Evolutionary conservation across 1,140 invertebrate genomes (phyloP).

Genomic region (Orussus abietinus): DNA sequence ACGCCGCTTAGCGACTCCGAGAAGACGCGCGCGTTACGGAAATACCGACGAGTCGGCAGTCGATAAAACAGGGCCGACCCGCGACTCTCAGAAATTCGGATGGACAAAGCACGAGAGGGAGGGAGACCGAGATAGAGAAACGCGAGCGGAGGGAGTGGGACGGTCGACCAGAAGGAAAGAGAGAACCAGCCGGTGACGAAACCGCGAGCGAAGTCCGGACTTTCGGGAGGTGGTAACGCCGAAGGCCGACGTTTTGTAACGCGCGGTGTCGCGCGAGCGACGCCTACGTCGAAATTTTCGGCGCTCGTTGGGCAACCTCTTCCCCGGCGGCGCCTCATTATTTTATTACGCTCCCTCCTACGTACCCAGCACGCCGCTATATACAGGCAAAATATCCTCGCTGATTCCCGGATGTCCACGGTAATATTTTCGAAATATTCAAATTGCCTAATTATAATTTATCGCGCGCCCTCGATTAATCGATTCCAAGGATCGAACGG

Average conservation of each 20-base stretch:
- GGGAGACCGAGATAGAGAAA: slow-evolving; percentile 1
- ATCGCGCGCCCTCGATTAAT: too few species aligned
- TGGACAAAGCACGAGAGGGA: not conserved
- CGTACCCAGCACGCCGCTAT: too few species aligned
- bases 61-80: slow-evolving; percentile 31
- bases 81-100: too few species aligned
- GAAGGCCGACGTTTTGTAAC: slow-evolving; percentile 33
- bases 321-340: too few species aligned
- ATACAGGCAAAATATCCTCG: too few species aligned
- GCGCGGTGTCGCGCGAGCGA: slow-evolving; percentile 8
- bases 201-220: not conserved
- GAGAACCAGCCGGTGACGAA: not conserved
- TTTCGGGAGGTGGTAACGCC: slow-evolving; percentile 16
- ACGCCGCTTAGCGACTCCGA: not conserved
- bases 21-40: slow-evolving; percentile 1
- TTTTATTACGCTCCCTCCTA: too few species aligned
- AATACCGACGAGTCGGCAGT: slow-evolving; percentile 21
- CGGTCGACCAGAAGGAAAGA: too few species aligned
- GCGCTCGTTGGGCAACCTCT: slow-evolving; percentile 13
- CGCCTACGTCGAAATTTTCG: slow-evolving; percentile 27
- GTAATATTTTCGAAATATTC: too few species aligned
- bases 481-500: too few species aligned
- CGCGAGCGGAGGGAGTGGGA: slow-evolving; percentile 8
- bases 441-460: too few species aligned
- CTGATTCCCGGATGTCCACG: too few species aligned